Evolutionary conservation across 2,113 vertebrate genomes (phyloP).

Genomic region (Pyrgilauda ruficollis): DNA sequence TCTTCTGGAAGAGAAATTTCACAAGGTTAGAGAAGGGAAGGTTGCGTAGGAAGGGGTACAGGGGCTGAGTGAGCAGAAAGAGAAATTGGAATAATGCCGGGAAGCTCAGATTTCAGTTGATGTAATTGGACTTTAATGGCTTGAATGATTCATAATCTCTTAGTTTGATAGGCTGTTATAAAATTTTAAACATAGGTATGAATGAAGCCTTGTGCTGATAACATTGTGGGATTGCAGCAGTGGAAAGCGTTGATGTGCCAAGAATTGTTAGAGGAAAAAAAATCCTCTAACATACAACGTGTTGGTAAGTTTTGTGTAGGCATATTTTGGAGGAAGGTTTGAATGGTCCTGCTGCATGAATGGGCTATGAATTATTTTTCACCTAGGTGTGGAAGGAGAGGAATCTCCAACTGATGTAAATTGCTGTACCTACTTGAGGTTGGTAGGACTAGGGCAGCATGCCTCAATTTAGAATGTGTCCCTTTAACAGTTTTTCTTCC

Average conservation of each 20-base stretch:
- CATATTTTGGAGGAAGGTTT: not conserved
- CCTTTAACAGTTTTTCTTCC: not conserved
- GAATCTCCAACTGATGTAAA: not conserved
- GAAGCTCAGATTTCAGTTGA: not conserved
- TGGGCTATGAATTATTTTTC: not conserved
- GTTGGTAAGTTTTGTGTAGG: not conserved
- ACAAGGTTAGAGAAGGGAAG: not conserved
- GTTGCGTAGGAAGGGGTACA: not conserved
- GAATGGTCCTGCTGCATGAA: not conserved
- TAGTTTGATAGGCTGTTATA: not conserved
- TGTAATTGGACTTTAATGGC: constrained; percentile 2
- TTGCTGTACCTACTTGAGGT: not conserved
- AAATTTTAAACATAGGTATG: not conserved
- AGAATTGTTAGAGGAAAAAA: not conserved
- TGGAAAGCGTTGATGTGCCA: not conserved
- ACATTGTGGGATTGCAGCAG: not conserved
- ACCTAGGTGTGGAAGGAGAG: not conserved
- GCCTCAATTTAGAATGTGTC: not conserved
- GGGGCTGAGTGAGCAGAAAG: not conserved
- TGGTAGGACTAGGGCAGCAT: not conserved
- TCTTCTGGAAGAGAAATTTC: not conserved
- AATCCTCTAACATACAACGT: not conserved
- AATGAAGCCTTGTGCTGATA: not conserved
- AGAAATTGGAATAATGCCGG: not conserved
- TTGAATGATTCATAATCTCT: not conserved